These are phyloP conservation scores for Leuciscus idus DNA, from an alignment of 2,113 vertebrate species.

Conservation along the genomic window DNA sequence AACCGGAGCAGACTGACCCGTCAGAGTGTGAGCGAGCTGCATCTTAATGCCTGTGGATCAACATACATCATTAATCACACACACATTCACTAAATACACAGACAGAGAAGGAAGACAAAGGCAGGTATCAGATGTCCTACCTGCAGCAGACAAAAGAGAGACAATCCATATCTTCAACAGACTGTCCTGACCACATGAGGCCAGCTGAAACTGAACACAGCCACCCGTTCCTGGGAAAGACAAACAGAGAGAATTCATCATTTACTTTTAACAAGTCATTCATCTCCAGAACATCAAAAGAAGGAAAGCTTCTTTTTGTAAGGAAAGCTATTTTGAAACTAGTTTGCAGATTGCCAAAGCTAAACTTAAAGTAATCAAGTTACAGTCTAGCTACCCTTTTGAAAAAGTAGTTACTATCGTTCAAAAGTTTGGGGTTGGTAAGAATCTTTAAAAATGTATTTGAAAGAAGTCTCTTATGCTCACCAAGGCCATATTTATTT, in stretches of 20 bases:
- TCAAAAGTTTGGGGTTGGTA: neutral
- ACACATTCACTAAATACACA: neutral
- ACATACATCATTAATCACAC: slow-evolving; percentile 37
- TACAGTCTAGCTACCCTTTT: neutral
- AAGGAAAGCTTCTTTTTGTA: neutral
- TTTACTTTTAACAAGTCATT: neutral
- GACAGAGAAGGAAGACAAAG: neutral
- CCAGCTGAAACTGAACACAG: slow-evolving; percentile 78
- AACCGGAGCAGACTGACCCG: slow-evolving; percentile 85
- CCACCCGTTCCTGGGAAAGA: slow-evolving; percentile 66
- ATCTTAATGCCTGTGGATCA: slow-evolving; percentile 79
- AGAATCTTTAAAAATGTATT: neutral
- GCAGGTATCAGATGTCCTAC: slow-evolving; percentile 67
- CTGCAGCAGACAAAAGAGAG: slow-evolving; percentile 70
- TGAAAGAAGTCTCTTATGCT: neutral
- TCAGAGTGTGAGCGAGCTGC: slow-evolving; percentile 79
- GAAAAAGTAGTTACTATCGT: neutral
- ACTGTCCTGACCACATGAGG: slow-evolving; percentile 94
- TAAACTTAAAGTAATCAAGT: neutral
- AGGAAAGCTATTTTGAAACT: neutral
- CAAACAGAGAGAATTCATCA: neutral
- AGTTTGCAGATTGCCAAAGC: neutral
- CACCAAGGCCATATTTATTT: neutral
- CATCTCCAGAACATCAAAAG: neutral
- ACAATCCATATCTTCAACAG: slow-evolving; percentile 88